A percentile compares a stretch with the other conserved stretches of the same genome.
Conservation (phyloP, 2,113 vertebrate species). For the Procavia capensis region DNA sequence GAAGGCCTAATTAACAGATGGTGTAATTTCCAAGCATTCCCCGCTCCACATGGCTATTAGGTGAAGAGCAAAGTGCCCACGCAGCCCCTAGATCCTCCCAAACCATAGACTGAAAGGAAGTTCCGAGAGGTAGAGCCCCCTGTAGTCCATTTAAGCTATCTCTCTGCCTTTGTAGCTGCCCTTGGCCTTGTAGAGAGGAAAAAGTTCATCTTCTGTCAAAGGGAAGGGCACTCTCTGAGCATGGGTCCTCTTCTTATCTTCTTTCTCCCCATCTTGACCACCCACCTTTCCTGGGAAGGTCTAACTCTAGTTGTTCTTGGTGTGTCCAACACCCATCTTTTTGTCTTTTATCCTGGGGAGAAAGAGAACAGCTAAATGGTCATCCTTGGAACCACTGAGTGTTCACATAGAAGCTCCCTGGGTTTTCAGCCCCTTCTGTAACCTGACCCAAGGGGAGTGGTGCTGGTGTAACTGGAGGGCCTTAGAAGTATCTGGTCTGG, state of each 20-base stretch:
- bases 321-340: not conserved
- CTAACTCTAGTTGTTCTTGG: not conserved
- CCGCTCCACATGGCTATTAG: conserved; percentile 71
- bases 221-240: not conserved
- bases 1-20: conserved; percentile 80
- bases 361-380: not conserved
- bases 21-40: conserved; percentile 77
- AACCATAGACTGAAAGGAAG: conserved; percentile 21
- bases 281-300: not conserved
- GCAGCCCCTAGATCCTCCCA: conserved; percentile 42
- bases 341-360: not conserved
- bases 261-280: not conserved
- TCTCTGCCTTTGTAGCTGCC: not conserved
- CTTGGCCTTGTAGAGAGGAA: not conserved
- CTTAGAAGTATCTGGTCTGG: not conserved
- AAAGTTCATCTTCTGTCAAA: not conserved
- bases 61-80: conserved; percentile 70
- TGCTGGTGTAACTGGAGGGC: not conserved
- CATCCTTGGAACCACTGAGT: not conserved
- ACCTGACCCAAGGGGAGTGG: not conserved
- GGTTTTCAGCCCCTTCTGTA: not conserved
- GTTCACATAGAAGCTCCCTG: not conserved
- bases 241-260: not conserved
- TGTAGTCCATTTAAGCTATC: not conserved
- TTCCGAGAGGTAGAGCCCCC: not conserved